These are phyloP conservation scores for Lagodon rhomboides DNA, from an alignment of 2,797 vertebrate genomes.

Conservation along the genomic window DNA sequence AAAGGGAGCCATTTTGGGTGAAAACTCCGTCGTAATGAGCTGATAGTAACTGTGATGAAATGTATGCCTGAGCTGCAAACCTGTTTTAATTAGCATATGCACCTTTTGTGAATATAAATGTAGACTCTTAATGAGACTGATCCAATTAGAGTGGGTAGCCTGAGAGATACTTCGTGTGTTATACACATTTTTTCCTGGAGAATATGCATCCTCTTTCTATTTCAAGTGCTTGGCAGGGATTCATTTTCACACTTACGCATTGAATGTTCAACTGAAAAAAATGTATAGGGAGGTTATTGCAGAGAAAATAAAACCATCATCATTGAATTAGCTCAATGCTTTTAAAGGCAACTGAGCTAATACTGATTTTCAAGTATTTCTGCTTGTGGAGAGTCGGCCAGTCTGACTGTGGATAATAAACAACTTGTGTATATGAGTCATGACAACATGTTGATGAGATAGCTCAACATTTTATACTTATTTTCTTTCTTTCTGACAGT, in stretches of 20 bases:
- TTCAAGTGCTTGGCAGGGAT: slow-evolving; percentile 20
- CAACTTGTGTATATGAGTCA: neutral
- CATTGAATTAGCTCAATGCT: neutral
- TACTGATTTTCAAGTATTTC: neutral
- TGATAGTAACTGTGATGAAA: slow-evolving; percentile 61
- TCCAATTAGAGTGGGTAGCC: slow-evolving; percentile 51
- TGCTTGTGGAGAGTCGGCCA: neutral
- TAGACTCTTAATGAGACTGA: slow-evolving; percentile 60
- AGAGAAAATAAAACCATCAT: neutral
- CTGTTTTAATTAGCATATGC: slow-evolving; percentile 62
- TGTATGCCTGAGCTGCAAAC: slow-evolving; percentile 52
- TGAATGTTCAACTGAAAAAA: slow-evolving; percentile 4
- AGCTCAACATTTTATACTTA: neutral
- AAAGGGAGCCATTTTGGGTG: slow-evolving; percentile 53
- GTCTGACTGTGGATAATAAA: slow-evolving; percentile 10
- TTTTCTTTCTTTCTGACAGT: neutral
- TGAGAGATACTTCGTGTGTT: slow-evolving; percentile 33
- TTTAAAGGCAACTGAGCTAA: slow-evolving; percentile 12
- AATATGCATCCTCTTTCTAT: slow-evolving; percentile 21
- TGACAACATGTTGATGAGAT: neutral
- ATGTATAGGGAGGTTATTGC: neutral
- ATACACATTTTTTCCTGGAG: slow-evolving; percentile 14
- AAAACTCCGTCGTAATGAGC: slow-evolving; percentile 60
- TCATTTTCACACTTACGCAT: slow-evolving; percentile 38
- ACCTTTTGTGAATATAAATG: slow-evolving; percentile 62